Evolutionary conservation across 2,888 invertebrate species (phyloP), one percentile per base, ranked within the genome.

Genomic region (Aleiodes alternator): DNA sequence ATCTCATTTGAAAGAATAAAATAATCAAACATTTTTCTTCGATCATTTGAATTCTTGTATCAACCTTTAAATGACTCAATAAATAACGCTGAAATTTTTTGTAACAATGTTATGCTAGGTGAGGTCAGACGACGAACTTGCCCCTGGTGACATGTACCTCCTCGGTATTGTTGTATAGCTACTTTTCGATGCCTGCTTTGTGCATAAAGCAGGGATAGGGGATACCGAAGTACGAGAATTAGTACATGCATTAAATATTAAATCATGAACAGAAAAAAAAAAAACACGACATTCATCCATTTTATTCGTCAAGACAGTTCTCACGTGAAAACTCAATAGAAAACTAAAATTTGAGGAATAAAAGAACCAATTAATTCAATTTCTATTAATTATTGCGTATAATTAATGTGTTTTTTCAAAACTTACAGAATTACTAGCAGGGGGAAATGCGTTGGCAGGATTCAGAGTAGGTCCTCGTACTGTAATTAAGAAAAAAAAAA

Each of bases 81-180:
- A 80, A 83, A 83, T 84, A 82, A 80, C 76, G 82, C 84, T 84
- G 84, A 83, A 86, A 84, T 79, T 82, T 82, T 83, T 82, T 81
- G 78, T 81, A 82, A 83, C 82, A 80, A 79, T 80, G 80, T 80
- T 85, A 83, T 83, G 87, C 88, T 88, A 89, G 87, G 87, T 86
- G 85, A 51, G 88, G 89, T 84, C 88, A 87, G 51, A 88, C 82
- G 84, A 88, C 86, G 87, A 87, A 84, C 88, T 88, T 87, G 89
- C 85, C 89, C 89, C 88, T 89, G 89, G 88, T 84, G 85, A 87
- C 88, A 88, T 83, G 87, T 87, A 89, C 89, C 85, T 88, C 89
- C 89, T 89, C 88, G 87, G 89, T 89, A 89, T 88, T 86, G 86
- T 89, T 89, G 89, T 87, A 89, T 89, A 89, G 89, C 89, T 89